These are phyloP conservation scores for Bilobella aurantiaca DNA, from an alignment of 1,140 invertebrate genomes.

Conservation along the genomic window DNA sequence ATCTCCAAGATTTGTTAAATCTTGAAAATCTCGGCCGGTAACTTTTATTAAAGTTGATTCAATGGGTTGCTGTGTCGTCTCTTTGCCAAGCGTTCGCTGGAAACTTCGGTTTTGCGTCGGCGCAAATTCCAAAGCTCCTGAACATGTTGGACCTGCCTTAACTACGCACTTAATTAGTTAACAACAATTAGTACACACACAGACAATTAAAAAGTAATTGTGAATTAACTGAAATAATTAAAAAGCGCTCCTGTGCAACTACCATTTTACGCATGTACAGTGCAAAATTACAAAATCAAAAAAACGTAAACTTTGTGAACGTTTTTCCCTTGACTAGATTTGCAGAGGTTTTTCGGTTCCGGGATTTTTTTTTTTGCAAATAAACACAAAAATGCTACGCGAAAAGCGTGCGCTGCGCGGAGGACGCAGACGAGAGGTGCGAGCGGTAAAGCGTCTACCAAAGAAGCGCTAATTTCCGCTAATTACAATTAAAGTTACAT, in stretches of 20 bases:
- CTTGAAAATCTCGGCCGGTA: background rate
- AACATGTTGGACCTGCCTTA: no score
- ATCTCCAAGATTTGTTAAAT: background rate
- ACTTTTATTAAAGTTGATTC: background rate
- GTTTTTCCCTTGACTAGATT: no score
- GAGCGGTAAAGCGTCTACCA: no score
- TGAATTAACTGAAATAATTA: background rate
- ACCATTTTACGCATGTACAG: background rate
- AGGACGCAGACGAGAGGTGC: no score
- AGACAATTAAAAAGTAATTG: background rate
- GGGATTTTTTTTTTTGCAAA: no score
- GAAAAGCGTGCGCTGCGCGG: no score
- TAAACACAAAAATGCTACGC: background rate
- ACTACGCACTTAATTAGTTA: no score
- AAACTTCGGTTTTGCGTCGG: background rate
- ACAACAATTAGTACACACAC: no score
- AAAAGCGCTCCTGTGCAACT: background rate
- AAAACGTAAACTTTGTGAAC: background rate
- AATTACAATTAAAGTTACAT: background rate
- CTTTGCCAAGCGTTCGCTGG: no score
- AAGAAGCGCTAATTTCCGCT: background rate
- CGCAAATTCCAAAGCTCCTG: no score
- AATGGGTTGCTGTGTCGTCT: background rate
- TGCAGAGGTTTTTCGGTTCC: no score
- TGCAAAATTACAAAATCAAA: constrained; percentile 8